Evolutionary conservation across 2,797 vertebrate species (phyloP).

Genomic region (Liasis olivaceus): DNA sequence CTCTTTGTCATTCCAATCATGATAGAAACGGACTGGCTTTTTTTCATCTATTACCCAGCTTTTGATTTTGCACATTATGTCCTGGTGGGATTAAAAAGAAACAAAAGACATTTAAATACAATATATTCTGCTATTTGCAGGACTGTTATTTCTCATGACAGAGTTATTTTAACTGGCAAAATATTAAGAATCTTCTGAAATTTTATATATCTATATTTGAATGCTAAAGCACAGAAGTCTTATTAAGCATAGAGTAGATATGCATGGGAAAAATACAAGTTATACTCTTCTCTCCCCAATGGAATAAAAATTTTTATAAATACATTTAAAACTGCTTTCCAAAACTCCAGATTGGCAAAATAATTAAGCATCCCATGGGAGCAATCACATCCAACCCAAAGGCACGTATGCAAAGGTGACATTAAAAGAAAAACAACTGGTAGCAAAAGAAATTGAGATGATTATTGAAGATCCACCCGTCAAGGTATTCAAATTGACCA

Average conservation of each 20-base stretch:
- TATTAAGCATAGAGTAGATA: constrained; percentile 45
- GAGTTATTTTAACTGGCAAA: constrained; percentile 77
- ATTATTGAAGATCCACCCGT: constrained; percentile 88
- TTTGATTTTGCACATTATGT: constrained; percentile 97
- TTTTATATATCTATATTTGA: not conserved
- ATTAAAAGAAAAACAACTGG: constrained; percentile 79
- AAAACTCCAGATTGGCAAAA: constrained; percentile 50
- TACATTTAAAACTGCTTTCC: constrained; percentile 60
- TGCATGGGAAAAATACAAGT: constrained; percentile 24
- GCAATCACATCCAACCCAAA: constrained; percentile 69
- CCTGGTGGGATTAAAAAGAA: constrained; percentile 88
- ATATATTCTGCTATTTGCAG: constrained; percentile 83
- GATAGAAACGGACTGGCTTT: constrained; percentile 91
- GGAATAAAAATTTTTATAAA: constrained; percentile 47
- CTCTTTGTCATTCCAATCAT: constrained; percentile 95
- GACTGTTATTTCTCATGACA: constrained; percentile 86
- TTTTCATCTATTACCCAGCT: constrained; percentile 94
- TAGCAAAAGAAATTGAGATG: constrained; percentile 88
- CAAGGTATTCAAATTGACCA: constrained; percentile 80
- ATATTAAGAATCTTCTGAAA: constrained; percentile 74
- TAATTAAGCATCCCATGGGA: constrained; percentile 67
- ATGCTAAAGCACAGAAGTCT: constrained; percentile 17
- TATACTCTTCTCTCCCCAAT: constrained; percentile 32
- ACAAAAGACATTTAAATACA: constrained; percentile 83
- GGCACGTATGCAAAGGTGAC: constrained; percentile 75